Evolutionary conservation across 2,113 vertebrate genomes (phyloP), one percentile per base, ranked within the genome.

Genomic region (Cinclus mexicanus): DNA sequence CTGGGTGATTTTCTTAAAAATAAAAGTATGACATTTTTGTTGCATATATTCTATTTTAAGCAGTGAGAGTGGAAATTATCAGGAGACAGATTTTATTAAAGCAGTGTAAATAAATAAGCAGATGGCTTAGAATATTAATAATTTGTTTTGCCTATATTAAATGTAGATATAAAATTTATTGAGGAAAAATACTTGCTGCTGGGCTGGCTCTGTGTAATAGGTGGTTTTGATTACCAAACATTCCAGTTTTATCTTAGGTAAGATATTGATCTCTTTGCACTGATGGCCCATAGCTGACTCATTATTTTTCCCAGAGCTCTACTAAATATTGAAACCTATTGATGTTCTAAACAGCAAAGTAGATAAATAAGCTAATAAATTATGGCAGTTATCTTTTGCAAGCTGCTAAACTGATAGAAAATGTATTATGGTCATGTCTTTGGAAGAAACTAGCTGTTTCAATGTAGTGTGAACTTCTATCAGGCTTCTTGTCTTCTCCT

Each of bases 271-370:
- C 41, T 69, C 33, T 95, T 87, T 82, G 46, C 77, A 83, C 87
- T 96, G 77, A 68, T 95, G 63, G 47, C 64, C 37, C 53, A 18
- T 60, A 79, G 55, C 42, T 71, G 67, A 68, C 71, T 96, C 69
- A 83, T 97, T 96, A 89, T 94, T 97, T 97, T 97, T 92, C 72
- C 61, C 33, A 12, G 85, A 87, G 83, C 90, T 95, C 57, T 90
- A 33, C 67, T 92, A 83, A 91, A 91, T 75, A 89, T 42, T 74
- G 61, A 87, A 92, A 85, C 57, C 46, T 85, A 44, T 93, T 92
- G 94, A 93, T 93, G 47, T 87, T 92, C 88, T 92, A 76, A 94
- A 82, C 63, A 93, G n/a, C 50, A 63, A 84, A 97, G 63, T 57
- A 64, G 64, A 83, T 94, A 97, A 94, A 87, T 95, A 93, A 87